phyloP scores from a whole-genome alignment of 2,113 vertebrate species.

The Hydrochoerus hydrochaeris region DNA sequence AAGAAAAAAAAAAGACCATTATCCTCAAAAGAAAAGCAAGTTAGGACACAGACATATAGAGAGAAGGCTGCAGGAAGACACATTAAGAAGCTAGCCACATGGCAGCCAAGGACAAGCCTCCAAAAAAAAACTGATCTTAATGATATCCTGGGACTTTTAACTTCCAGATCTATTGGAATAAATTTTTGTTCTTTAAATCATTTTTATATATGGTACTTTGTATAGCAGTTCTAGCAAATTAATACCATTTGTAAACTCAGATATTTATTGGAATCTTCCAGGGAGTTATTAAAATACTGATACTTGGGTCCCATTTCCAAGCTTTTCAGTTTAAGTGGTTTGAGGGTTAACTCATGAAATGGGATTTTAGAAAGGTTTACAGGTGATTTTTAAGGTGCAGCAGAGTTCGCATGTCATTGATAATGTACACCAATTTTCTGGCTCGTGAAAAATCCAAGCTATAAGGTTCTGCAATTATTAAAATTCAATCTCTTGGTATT shows the following conservation, averaged over 20 bases:
- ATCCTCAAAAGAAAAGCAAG: background rate
- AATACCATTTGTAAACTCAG: slow-evolving; percentile 34
- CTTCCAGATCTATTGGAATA: background rate
- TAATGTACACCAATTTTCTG: background rate
- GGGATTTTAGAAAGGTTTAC: slow-evolving; percentile 21
- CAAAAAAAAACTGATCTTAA: background rate
- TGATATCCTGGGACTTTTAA: background rate
- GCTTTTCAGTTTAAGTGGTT: background rate
- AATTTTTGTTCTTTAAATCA: background rate
- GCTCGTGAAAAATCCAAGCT: slow-evolving; percentile 19
- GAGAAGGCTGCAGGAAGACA: background rate
- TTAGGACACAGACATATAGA: background rate
- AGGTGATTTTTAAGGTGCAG: background rate
- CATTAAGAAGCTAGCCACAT: background rate
- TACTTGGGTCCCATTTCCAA: background rate
- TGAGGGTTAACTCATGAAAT: background rate
- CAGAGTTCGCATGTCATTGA: background rate
- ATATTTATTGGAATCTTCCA: background rate
- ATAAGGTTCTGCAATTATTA: background rate
- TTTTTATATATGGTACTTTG: background rate
- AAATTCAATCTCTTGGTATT: slow-evolving; percentile 7
- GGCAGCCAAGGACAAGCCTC: background rate
- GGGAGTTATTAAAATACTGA: background rate
- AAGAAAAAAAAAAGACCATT: slow-evolving; percentile 1
- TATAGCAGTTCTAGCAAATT: background rate